These are phyloP conservation scores for Chloroceryle inda DNA, from an alignment of 2,797 vertebrate species.

Conservation along the genomic window DNA sequence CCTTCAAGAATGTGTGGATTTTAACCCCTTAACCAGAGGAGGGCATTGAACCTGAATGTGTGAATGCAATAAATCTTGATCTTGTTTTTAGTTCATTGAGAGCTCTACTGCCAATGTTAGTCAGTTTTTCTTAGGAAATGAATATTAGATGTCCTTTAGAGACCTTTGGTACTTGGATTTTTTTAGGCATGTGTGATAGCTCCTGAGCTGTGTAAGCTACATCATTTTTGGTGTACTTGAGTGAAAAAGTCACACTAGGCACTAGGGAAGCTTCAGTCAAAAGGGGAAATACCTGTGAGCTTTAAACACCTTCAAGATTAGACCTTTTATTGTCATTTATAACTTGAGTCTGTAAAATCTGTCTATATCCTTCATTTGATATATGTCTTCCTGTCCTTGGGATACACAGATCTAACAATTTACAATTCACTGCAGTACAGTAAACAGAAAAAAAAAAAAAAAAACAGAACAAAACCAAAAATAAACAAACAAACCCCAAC, in stretches of 20 bases:
- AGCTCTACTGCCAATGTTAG: neutral
- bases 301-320: slow-evolving; percentile 17
- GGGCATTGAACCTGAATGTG: neutral
- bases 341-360: slow-evolving; percentile 22
- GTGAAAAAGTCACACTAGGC: neutral
- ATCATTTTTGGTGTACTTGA: neutral
- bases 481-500: neutral
- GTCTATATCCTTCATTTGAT: slow-evolving; percentile 1
- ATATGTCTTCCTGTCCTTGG: neutral
- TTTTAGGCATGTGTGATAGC: neutral
- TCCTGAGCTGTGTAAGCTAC: neutral
- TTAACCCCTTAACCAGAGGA: neutral
- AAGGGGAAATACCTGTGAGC: neutral
- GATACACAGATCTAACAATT: slow-evolving; percentile 15
- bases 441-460: neutral
- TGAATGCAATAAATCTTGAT: neutral
- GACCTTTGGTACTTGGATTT: neutral
- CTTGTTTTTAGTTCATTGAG: neutral
- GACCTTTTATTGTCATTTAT: slow-evolving; percentile 14
- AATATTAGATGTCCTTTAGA: neutral
- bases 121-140: neutral
- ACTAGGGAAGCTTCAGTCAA: neutral
- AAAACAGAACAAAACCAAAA: neutral
- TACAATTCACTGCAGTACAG: neutral
- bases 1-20: neutral